phyloP scores from a whole-genome alignment of 2,888 invertebrate genomes.

The Drosophila birchii region DNA sequence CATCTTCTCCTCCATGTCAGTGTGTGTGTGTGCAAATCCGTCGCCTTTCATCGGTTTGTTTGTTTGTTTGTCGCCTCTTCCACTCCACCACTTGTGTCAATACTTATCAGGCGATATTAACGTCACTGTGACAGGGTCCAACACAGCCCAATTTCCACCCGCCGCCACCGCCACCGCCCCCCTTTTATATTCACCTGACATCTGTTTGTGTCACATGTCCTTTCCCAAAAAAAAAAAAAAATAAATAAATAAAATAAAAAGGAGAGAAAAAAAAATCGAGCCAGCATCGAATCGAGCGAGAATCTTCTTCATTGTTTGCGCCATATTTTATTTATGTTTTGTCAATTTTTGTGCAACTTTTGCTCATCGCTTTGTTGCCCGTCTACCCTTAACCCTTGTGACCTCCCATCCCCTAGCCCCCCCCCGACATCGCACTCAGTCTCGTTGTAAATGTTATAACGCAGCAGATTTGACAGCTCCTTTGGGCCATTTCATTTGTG shows the following conservation, averaged over 20 bases:
- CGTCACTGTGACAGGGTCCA: conserved; percentile 60
- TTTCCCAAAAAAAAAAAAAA: conserved; percentile 6
- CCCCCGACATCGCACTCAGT: not conserved
- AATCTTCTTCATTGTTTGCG: conserved; percentile 54
- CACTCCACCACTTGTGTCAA: conserved; percentile 66
- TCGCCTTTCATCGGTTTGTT: conserved; percentile 36
- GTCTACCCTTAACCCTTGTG: conserved; percentile 26
- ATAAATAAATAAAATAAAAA: not conserved
- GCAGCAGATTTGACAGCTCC: conserved; percentile 70
- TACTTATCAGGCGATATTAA: conserved; percentile 70
- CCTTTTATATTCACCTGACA: conserved; percentile 58
- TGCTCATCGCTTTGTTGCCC: conserved; percentile 49
- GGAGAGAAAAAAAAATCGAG: not conserved
- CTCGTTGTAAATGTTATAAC: conserved; percentile 67
- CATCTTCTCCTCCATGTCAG: not conserved
- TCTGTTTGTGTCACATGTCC: conserved; percentile 61
- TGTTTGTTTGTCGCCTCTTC: conserved; percentile 34
- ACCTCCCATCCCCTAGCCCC: not conserved
- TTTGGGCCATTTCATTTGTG: conserved; percentile 62
- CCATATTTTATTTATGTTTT: conserved; percentile 80
- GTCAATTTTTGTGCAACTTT: conserved; percentile 74
- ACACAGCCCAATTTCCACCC: not conserved
- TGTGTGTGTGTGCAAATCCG: conserved; percentile 5
- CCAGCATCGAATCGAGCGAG: conserved; percentile 10
- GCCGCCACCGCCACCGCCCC: conserved; percentile 14